Evolutionary conservation across 2,888 invertebrate genomes (phyloP).

Genomic region (Carcina quercana): DNA sequence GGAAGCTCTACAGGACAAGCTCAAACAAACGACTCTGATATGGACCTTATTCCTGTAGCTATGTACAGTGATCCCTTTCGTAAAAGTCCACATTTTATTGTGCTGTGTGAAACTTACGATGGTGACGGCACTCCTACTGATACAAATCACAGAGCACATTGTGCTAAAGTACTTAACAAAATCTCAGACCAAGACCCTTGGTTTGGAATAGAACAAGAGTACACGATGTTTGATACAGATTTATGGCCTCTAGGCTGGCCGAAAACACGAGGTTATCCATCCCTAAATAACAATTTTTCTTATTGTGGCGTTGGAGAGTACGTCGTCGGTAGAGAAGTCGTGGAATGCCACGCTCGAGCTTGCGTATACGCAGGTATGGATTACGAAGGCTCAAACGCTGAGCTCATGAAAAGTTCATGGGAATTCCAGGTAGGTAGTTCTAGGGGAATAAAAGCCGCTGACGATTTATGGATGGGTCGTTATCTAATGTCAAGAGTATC

Average conservation of each 20-base stretch:
- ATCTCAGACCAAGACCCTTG: conserved; percentile 80
- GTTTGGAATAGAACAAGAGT: conserved; percentile 96
- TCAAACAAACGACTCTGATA: conserved; percentile 87
- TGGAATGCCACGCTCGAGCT: conserved; percentile 88
- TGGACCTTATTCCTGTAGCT: conserved; percentile 89
- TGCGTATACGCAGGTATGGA: conserved; percentile 95
- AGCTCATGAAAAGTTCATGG: conserved; percentile 98
- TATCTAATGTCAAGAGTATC: conserved; percentile 88
- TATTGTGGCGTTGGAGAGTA: conserved; percentile 97
- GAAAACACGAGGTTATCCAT: conserved; percentile 88
- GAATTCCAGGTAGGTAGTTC: conserved; percentile 95
- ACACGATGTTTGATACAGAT: conserved; percentile 88
- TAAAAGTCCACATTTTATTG: conserved; percentile 87
- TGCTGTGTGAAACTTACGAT: conserved; percentile 88
- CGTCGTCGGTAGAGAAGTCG: conserved; percentile 94
- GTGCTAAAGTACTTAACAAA: conserved; percentile 72
- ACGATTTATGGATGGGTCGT: conserved; percentile 90
- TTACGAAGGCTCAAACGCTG: conserved; percentile 95
- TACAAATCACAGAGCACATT: conserved; percentile 81
- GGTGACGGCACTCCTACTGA: conserved; percentile 83
- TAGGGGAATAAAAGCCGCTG: conserved; percentile 86
- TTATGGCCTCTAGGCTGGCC: conserved; percentile 94
- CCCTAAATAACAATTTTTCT: conserved; percentile 83
- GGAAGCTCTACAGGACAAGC: conserved; percentile 96
- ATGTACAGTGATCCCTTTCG: conserved; percentile 95